These are phyloP conservation scores for Nematostella vectensis DNA, from an alignment of 92 coral and sea anemone species.

Conservation along the genomic window DNA sequence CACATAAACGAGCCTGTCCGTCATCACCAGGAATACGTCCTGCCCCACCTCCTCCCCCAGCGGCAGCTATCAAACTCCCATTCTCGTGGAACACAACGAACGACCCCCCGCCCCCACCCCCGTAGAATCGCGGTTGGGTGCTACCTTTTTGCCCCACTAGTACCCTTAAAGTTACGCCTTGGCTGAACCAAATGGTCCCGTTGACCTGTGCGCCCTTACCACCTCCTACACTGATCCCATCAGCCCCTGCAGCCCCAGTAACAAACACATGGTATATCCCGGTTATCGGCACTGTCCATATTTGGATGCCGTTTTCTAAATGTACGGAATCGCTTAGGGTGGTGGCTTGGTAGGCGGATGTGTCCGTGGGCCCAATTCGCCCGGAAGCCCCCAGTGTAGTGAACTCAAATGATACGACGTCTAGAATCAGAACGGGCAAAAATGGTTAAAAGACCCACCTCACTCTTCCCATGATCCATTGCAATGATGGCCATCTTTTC, in stretches of 20 bases:
- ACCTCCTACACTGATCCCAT: slow-evolving; percentile 1
- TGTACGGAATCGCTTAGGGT: slow-evolving; percentile 21
- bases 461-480: no score
- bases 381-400: slow-evolving; percentile 41
- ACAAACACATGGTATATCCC: slow-evolving; percentile 28
- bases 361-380: slow-evolving; percentile 29
- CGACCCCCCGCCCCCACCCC: slow-evolving; percentile 66
- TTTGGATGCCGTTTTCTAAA: slow-evolving; percentile 34
- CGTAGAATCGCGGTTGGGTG: not conserved
- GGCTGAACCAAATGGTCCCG: slow-evolving; percentile 16
- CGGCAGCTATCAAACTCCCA: slow-evolving; percentile 29
- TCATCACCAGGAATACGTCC: not conserved
- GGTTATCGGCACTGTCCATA: slow-evolving; percentile 48
- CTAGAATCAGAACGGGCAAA: not conserved
- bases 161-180: slow-evolving; percentile 26
- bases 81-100: slow-evolving; percentile 13
- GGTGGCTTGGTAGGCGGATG: slow-evolving; percentile 29
- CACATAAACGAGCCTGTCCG: slow-evolving; percentile 12
- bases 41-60: slow-evolving; percentile 65
- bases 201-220: slow-evolving; percentile 33
- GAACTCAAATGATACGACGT: slow-evolving; percentile 26
- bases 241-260: slow-evolving; percentile 55
- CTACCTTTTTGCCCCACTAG: slow-evolving; percentile 44
- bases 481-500: no score
- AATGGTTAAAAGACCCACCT: not conserved